phyloP scores from a whole-genome alignment of 2,113 vertebrate species.

The Tragelaphus strepsiceros region DNA sequence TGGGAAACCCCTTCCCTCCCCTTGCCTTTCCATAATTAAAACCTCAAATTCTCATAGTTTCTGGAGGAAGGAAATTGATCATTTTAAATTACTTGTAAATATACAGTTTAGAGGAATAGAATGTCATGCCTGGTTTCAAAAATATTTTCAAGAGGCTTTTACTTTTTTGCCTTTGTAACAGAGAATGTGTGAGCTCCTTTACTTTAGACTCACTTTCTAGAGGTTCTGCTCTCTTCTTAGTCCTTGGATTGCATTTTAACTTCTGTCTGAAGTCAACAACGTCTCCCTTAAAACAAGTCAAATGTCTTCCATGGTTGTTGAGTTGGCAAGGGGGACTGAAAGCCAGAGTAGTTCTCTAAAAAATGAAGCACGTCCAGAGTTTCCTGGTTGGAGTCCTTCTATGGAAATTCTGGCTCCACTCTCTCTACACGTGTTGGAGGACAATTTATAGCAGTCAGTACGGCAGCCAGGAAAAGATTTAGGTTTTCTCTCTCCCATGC shows the following conservation, averaged over 20 bases:
- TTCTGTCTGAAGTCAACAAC: conserved; percentile 7
- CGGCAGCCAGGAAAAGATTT: conserved; percentile 20
- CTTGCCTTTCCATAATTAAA: not conserved
- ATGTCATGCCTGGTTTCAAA: not conserved
- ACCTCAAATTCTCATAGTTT: not conserved
- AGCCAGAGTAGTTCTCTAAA: not conserved
- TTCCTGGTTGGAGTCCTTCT: conserved; percentile 14
- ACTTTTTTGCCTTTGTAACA: not conserved
- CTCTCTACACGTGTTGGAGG: not conserved
- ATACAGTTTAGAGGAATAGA: not conserved
- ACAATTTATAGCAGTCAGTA: conserved; percentile 25
- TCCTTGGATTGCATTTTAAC: not conserved
- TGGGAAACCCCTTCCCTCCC: not conserved
- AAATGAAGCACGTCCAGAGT: not conserved
- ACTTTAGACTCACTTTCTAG: not conserved
- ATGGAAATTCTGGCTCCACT: conserved; percentile 23
- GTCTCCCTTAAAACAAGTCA: not conserved
- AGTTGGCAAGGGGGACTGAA: not conserved
- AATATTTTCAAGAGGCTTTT: not conserved
- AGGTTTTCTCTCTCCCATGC: conserved; percentile 22
- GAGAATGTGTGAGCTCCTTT: not conserved
- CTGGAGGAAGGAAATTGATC: not conserved
- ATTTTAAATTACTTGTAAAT: not conserved
- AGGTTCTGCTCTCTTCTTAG: not conserved
- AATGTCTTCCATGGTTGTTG: not conserved